Percentiles rank a stretch among this genome's conserved stretches.
Evolutionary conservation across 2,888 invertebrate genomes (phyloP).

Genomic region (Dermolepida albohirtum): DNA sequence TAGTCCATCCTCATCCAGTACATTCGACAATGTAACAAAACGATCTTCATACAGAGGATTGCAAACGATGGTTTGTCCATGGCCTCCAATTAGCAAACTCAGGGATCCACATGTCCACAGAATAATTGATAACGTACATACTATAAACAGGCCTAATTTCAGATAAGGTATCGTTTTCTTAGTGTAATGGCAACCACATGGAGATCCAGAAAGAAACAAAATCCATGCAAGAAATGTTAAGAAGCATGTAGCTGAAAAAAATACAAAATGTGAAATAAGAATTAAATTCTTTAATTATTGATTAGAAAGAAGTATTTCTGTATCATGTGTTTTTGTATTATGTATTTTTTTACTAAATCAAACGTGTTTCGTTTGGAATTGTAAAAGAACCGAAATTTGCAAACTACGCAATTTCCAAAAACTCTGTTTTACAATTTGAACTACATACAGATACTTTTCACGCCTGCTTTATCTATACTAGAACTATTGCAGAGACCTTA

Average conservation of each 20-base stretch:
- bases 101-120: conserved; percentile 37
- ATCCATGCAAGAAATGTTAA: conserved; percentile 36
- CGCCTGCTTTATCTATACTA: too few species aligned
- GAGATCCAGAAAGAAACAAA: conserved; percentile 38
- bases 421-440: too few species aligned
- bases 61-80: conserved; percentile 38
- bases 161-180: conserved; percentile 29
- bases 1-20: conserved; percentile 37
- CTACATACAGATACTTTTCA: too few species aligned
- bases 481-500: too few species aligned
- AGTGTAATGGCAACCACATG: conserved; percentile 35
- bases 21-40: conserved; percentile 30
- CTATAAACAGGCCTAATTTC: conserved; percentile 19
- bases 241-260: conserved; percentile 25
- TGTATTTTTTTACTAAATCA: too few species aligned
- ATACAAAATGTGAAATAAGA: too few species aligned
- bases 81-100: conserved; percentile 37
- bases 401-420: too few species aligned
- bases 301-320: too few species aligned
- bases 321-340: too few species aligned
- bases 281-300: too few species aligned
- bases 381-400: too few species aligned
- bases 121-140: conserved; percentile 17
- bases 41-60: conserved; percentile 35
- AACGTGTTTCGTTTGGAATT: too few species aligned